phyloP scores from a whole-genome alignment of 37 sponge, comb jelly and placozoan genomes.

The Eunapius fragilis region DNA sequence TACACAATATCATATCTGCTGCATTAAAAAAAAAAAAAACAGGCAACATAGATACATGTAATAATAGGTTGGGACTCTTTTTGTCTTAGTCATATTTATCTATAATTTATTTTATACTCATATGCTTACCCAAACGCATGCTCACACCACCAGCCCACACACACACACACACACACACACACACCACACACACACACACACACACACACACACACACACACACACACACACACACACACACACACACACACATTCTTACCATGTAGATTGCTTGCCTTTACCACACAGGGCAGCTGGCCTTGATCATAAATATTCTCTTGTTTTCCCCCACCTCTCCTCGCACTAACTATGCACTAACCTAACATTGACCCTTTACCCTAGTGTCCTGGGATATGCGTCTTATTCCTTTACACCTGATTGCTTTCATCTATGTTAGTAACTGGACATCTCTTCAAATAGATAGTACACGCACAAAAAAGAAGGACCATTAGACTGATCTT shows the following conservation, averaged over 20 bases:
- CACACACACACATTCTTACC: background rate
- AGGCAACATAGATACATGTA: background rate
- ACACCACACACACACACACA: background rate
- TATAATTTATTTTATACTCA: too few relatives aligned
- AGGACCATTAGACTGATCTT: conserved; percentile 82
- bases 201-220: background rate
- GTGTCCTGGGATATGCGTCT: too few relatives aligned
- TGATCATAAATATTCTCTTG: too few relatives aligned
- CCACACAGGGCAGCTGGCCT: too few relatives aligned
- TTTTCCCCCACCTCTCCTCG: too few relatives aligned
- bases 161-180: background rate
- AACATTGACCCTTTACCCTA: too few relatives aligned
- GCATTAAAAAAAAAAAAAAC: background rate
- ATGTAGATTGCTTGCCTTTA: background rate
- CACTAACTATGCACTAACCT: too few relatives aligned
- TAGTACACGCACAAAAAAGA: conserved; percentile 97
- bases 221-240: background rate
- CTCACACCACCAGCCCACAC: background rate
- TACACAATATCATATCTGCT: background rate
- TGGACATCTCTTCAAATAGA: background rate
- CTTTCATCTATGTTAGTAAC: background rate
- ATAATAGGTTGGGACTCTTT: too few relatives aligned
- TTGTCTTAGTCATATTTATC: too few relatives aligned
- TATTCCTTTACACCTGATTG: too few relatives aligned
- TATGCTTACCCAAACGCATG: too few relatives aligned